Conservation (phyloP, 2,797 vertebrate genomes). For the Sebastes goodei region DNA sequence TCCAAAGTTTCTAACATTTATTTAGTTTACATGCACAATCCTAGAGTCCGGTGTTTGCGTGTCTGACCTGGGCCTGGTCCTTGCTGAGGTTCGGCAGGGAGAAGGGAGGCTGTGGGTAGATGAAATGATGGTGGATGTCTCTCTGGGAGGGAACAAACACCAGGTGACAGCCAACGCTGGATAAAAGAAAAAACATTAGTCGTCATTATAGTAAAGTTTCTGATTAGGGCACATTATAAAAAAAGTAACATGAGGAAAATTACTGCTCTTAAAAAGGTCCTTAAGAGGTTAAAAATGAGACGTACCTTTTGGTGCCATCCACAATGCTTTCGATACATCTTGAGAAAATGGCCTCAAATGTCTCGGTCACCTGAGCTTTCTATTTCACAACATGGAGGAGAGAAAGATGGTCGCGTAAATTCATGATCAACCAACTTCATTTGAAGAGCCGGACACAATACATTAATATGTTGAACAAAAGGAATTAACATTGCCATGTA, state of each 20-base stretch:
- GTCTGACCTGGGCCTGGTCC: conserved; percentile 82
- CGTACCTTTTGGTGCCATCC: conserved; percentile 89
- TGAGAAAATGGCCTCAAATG: conserved; percentile 86
- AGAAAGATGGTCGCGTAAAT: not conserved
- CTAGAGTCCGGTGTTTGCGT: not conserved
- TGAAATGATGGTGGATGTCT: conserved; percentile 88
- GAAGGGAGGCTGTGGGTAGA: conserved; percentile 94
- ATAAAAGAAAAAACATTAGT: not conserved
- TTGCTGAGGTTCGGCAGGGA: conserved; percentile 77
- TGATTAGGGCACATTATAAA: not conserved
- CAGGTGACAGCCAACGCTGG: conserved; percentile 87
- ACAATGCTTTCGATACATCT: conserved; percentile 88
- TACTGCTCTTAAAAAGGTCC: not conserved
- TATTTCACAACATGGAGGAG: conserved; percentile 34
- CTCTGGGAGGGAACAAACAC: conserved; percentile 90
- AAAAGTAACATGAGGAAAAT: not conserved
- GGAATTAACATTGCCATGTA: not conserved
- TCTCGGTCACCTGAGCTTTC: conserved; percentile 87
- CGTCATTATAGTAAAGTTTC: not conserved
- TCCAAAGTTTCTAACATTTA: not conserved
- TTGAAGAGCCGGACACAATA: not conserved
- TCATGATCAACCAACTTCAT: not conserved
- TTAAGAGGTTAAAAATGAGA: not conserved
- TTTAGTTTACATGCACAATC: not conserved
- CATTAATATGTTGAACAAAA: not conserved